A percentile compares a stretch with the other conserved stretches of the same genome.
phyloP scores from a whole-genome alignment of 1,140 invertebrate species.

The Drosophila pseudoobscura region DNA sequence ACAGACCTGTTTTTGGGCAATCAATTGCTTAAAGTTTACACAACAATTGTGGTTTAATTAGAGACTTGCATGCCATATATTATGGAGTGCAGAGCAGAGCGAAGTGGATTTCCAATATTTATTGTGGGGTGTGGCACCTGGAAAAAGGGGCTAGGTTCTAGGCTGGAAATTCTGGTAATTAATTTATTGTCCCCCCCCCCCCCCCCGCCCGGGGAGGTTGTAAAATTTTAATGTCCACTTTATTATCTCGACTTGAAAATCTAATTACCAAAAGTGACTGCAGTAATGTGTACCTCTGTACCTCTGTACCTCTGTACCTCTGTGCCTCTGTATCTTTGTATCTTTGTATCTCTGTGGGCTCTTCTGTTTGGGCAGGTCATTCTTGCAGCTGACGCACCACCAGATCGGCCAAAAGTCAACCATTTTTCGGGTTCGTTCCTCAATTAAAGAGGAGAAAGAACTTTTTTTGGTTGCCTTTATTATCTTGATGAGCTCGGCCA shows the following conservation, averaged over 20 bases:
- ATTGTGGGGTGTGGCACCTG: conserved; percentile 46
- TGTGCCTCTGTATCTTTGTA: neutral
- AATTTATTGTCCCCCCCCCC: too few relatives aligned
- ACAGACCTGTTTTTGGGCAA: conserved; percentile 14
- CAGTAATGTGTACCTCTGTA: conserved; percentile 29
- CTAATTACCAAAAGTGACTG: conserved; percentile 79
- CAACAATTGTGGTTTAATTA: conserved; percentile 70
- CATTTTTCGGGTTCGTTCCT: conserved; percentile 29
- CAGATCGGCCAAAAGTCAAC: conserved; percentile 37
- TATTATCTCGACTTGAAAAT: conserved; percentile 72
- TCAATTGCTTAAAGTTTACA: conserved; percentile 60
- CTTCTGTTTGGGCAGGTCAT: conserved; percentile 31
- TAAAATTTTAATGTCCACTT: conserved; percentile 79
- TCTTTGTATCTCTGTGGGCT: conserved; percentile 1
- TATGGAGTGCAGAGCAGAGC: conserved; percentile 26
- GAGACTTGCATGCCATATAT: conserved; percentile 50
- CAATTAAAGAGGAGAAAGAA: conserved; percentile 58
- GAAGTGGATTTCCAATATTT: conserved; percentile 35
- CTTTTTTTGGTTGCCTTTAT: conserved; percentile 55
- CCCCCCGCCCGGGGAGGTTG: conserved; percentile 48
- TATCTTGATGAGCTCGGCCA: conserved; percentile 79
- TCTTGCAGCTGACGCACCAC: conserved; percentile 64
- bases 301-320: neutral
- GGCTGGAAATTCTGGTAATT: conserved; percentile 61
- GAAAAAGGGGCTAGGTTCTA: conserved; percentile 48